A percentile compares a stretch with the other conserved stretches of the same genome.
Evolutionary conservation across 1,140 invertebrate genomes (phyloP).

Genomic region (Drusus annulatus): DNA sequence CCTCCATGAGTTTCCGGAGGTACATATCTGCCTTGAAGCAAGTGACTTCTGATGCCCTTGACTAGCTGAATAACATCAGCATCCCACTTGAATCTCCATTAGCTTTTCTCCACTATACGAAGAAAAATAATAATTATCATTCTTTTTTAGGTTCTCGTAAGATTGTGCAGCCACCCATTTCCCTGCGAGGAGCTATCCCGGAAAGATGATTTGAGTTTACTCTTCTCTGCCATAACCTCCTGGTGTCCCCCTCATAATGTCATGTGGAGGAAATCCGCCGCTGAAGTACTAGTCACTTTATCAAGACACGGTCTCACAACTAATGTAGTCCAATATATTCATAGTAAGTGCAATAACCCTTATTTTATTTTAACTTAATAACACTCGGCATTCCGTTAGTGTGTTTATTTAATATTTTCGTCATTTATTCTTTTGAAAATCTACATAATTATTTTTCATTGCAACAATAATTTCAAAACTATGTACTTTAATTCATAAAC

Average conservation of each 20-base stretch:
- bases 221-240: constrained; percentile 97
- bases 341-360: constrained; percentile 80
- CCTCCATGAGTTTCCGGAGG: no score
- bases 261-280: constrained; percentile 96
- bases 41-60: no score
- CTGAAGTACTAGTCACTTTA: constrained; percentile 96
- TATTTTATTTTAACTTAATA: no score
- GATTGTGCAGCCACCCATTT: constrained; percentile 91
- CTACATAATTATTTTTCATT: no score
- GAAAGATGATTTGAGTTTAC: constrained; percentile 95
- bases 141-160: constrained; percentile 85
- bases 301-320: constrained; percentile 94
- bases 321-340: constrained; percentile 96
- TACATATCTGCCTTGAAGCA: no score
- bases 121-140: no score
- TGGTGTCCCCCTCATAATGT: constrained; percentile 94
- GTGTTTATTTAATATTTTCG: background rate
- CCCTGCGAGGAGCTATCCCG: constrained; percentile 96
- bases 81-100: no score
- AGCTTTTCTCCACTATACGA: no score
- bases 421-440: background rate
- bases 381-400: background rate
- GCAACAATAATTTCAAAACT: no score
- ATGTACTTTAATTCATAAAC: no score
- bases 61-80: no score